Base-by-base conservation (phyloP, 2,888 invertebrate species). In the Trachelus stipa region DNA sequence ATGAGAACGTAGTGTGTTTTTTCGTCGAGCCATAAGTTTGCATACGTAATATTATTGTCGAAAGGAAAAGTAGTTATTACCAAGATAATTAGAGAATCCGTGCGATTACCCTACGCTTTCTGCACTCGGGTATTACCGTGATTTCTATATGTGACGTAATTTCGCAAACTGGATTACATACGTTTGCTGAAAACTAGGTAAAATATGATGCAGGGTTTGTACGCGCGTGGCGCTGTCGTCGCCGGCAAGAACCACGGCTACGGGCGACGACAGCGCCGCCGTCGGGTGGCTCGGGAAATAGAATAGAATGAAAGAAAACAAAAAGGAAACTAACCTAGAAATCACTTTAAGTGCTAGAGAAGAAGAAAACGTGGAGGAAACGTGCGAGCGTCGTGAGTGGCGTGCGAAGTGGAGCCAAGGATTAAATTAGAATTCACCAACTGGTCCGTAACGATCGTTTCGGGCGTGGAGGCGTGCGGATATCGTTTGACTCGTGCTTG, bases 131-230 rank as follows among this genome's bases (percentile, higher is more conserved):
- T 82, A 85, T 87, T 85, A 83, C 83, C 83, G 80, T 83, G 85
- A 86, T 88, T 88, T 88, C 88, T 85, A 87, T 56, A 56, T 82
- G 83, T 88, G 86, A 87, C 84, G 88, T 83, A 88, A 88, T 87
- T 84, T 77, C 71, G 23, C 23, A 23, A 23, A 56, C 56, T 56
- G 56, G 23, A 56, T 56, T 56, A 56, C 23, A 23, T 56, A 23
- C 23, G 23, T 23, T 56, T 23, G 9, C 9, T 56, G 9, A 56
- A 56, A 56, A 56, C 56, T 56, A 9, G 23, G 9, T 56, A 9
- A 23, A 23, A 3, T 23, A 56, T 56, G 9, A 56, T 9, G 56
- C 56, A 2, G 23, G 6, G 56, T 23, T 56, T 9, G 9, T 2
- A 9, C 23, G 56, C 23, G 23, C 23, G 23, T 23, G 23, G 23